Evolutionary conservation across 2,797 vertebrate species (phyloP).

Genomic region (Sarcoramphus papa): DNA sequence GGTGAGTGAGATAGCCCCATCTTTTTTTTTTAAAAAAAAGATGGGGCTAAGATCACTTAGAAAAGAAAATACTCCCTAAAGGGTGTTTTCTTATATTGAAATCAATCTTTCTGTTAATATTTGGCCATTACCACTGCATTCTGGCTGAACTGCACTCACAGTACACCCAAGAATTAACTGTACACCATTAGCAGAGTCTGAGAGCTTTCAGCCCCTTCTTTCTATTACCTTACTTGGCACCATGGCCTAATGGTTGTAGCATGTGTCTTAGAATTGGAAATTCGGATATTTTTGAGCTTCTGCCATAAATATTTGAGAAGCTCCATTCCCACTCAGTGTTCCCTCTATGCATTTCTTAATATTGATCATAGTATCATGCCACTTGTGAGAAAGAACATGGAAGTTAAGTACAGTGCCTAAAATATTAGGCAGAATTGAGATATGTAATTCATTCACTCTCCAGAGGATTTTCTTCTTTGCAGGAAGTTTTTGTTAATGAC

Average conservation of each 20-base stretch:
- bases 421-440: background rate
- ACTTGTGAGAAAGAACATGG: background rate
- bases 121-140: background rate
- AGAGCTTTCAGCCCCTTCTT: background rate
- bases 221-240: background rate
- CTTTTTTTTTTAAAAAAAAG: background rate
- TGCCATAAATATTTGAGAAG: background rate
- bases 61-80: conserved; percentile 1
- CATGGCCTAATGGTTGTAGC: background rate
- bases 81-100: background rate
- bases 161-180: background rate
- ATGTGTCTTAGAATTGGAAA: background rate
- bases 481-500: background rate
- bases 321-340: background rate
- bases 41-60: background rate
- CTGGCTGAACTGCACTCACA: background rate
- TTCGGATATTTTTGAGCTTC: background rate
- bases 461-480: background rate
- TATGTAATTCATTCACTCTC: background rate
- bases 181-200: background rate
- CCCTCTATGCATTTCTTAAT: background rate
- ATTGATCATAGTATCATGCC: background rate
- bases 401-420: background rate
- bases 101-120: background rate
- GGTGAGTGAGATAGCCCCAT: background rate